phyloP scores from a whole-genome alignment of 2,797 vertebrate genomes.

The Sciurus vulgaris region DNA sequence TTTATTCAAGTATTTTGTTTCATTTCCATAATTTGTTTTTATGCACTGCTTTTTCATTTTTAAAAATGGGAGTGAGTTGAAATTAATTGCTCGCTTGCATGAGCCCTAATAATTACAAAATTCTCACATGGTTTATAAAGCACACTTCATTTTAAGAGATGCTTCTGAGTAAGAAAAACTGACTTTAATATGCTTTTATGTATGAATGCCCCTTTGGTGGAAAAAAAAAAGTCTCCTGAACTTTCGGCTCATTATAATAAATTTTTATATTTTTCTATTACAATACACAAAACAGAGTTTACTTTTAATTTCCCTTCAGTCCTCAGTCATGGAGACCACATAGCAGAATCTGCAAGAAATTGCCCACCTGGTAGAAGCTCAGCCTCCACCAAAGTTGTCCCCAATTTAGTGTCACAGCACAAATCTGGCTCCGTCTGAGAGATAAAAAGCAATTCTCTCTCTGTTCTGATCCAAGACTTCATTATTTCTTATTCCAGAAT shows the following conservation, averaged over 20 bases:
- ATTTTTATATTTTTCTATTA: constrained; percentile 57
- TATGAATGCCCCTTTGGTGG: neutral
- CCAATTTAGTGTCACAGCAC: neutral
- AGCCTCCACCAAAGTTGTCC: neutral
- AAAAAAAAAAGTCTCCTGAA: neutral
- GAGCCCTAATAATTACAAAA: constrained; percentile 84
- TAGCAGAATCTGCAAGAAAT: neutral
- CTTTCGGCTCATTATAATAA: constrained; percentile 26
- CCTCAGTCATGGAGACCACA: neutral
- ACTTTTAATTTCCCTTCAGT: constrained; percentile 35
- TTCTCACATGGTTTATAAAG: constrained; percentile 80
- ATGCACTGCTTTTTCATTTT: constrained; percentile 75
- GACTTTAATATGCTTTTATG: constrained; percentile 36
- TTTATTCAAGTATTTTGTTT: constrained; percentile 85
- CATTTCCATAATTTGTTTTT: constrained; percentile 85
- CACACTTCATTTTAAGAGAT: constrained; percentile 80
- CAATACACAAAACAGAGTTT: neutral
- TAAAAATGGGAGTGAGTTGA: constrained; percentile 80
- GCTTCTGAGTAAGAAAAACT: constrained; percentile 52
- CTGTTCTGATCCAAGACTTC: neutral
- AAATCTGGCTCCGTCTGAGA: neutral
- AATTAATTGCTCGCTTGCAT: constrained; percentile 85
- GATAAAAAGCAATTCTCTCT: neutral
- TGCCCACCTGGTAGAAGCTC: neutral
- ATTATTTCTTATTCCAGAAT: neutral